Conservation (phyloP, 2,113 vertebrate genomes). For the Tursiops truncatus region DNA sequence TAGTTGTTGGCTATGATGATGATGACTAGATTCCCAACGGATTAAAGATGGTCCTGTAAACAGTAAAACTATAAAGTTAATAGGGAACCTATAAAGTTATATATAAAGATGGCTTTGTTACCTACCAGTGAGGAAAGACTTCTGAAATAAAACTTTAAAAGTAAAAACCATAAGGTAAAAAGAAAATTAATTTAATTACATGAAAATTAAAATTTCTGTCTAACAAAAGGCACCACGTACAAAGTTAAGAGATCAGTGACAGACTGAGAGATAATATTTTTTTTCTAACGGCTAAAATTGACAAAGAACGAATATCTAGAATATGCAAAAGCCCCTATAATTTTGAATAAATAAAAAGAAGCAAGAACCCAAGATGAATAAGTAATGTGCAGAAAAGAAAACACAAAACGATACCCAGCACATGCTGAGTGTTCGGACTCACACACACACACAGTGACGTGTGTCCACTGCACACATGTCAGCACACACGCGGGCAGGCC, state of each 20-base stretch:
- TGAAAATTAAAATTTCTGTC: neutral
- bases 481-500: fast-evolving
- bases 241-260: neutral
- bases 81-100: neutral
- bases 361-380: neutral
- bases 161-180: neutral
- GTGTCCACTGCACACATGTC: neutral
- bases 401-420: neutral
- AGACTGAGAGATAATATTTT: neutral
- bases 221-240: neutral
- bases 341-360: neutral
- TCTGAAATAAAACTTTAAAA: neutral
- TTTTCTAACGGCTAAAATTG: neutral
- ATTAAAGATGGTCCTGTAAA: neutral
- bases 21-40: neutral
- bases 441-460: too few relatives aligned
- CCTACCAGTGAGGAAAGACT: neutral
- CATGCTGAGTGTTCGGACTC: neutral
- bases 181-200: neutral
- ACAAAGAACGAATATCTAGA: neutral
- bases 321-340: neutral
- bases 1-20: neutral
- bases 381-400: neutral
- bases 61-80: neutral
- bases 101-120: neutral